These are phyloP conservation scores for Tychaedon coryphoeus DNA, from an alignment of 2,113 vertebrate species.

Conservation along the genomic window DNA sequence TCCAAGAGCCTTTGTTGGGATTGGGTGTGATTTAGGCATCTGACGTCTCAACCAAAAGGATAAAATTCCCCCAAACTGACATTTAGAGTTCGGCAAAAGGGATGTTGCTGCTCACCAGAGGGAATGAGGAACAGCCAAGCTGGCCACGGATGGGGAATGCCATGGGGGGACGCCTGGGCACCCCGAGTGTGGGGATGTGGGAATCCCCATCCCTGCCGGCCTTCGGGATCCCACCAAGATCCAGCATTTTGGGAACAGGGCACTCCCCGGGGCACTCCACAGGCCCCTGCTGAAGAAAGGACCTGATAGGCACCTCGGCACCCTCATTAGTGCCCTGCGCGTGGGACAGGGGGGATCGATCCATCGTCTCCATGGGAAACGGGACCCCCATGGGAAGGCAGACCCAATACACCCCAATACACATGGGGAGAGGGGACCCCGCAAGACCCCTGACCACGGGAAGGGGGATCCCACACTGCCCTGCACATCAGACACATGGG, in stretches of 20 bases:
- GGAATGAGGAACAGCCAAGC: neutral
- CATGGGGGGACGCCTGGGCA: neutral
- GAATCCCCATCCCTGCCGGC: neutral
- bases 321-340: rapidly evolving
- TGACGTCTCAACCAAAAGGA: rapidly evolving
- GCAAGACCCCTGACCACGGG: neutral
- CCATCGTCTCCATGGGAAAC: neutral
- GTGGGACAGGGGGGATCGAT: neutral
- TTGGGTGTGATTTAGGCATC: neutral
- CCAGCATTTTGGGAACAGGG: neutral
- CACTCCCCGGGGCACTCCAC: too few relatives aligned
- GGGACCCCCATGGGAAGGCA: neutral
- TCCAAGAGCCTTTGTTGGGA: neutral
- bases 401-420: too few relatives aligned
- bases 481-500: neutral
- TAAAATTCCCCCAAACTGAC: neutral
- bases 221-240: neutral
- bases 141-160: rapidly evolving
- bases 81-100: neutral
- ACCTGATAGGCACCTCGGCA: too few relatives aligned
- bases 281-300: too few relatives aligned
- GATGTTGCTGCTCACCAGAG: rapidly evolving
- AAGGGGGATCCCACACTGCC: neutral
- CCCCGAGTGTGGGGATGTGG: rapidly evolving
- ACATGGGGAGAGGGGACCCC: neutral